phyloP scores from a whole-genome alignment of 2,888 invertebrate genomes.

The Drosophila fungiperda region DNA sequence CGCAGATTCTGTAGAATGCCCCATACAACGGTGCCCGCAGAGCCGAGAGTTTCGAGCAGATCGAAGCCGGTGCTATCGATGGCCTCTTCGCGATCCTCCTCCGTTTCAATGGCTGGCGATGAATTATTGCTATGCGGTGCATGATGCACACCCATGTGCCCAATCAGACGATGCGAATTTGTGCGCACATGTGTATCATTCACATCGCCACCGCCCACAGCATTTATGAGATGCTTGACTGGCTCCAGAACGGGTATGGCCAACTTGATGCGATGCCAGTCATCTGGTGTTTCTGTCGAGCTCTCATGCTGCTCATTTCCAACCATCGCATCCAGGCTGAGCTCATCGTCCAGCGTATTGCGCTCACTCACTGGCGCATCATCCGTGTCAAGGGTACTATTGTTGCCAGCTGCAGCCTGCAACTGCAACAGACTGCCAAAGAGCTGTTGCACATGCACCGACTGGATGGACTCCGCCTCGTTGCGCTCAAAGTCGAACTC shows the following conservation, averaged over 20 bases:
- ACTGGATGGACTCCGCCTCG: conserved; percentile 57
- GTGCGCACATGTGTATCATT: conserved; percentile 72
- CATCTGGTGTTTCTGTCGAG: conserved; percentile 41
- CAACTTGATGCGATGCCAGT: conserved; percentile 78
- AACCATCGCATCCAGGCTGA: conserved; percentile 40
- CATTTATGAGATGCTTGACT: conserved; percentile 81
- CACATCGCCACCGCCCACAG: conserved; percentile 79
- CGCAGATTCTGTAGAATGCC: conserved; percentile 80
- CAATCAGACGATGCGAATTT: conserved; percentile 72
- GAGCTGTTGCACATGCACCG: conserved; percentile 60
- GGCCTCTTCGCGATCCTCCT: conserved; percentile 82
- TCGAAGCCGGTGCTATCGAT: conserved; percentile 80
- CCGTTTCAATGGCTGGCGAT: conserved; percentile 82
- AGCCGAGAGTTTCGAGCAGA: conserved; percentile 81
- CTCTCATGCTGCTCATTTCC: conserved; percentile 76
- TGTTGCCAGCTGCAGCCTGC: conserved; percentile 52
- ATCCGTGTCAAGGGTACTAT: conserved; percentile 59
- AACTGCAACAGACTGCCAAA: conserved; percentile 68
- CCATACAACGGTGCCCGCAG: conserved; percentile 76
- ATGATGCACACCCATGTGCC: conserved; percentile 64
- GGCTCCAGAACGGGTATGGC: conserved; percentile 82
- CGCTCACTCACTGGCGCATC: conserved; percentile 61
- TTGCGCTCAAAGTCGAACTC: conserved; percentile 76
- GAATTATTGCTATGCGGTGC: conserved; percentile 45
- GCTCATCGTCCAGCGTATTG: conserved; percentile 71